Evolutionary conservation across 2,113 vertebrate genomes (phyloP), one percentile per base, ranked within the genome.

Genomic region (Lycaon pictus): DNA sequence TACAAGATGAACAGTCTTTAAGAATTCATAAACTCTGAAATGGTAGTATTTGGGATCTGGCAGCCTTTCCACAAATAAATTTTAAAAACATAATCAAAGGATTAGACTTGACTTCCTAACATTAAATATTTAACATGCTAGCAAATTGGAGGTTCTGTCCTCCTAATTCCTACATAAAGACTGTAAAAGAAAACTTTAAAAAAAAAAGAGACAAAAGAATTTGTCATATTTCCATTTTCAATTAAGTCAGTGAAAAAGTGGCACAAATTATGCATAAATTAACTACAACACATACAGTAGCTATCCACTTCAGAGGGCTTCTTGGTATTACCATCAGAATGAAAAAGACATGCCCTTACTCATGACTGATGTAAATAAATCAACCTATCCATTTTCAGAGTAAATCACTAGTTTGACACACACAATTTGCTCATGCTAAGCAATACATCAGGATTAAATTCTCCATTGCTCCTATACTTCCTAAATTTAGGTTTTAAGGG

Each of bases 1-100:
- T 99, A 98, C 97, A 94, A 98, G 98, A 98, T 96, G 98, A 98
- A 98, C 12, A 96, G 97, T 98, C 98, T 97, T 98, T 97, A 98
- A 98, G 98, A 98, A 99, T 98, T 98, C 98, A 98, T 98, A 99
- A 98, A 99, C 98, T 98, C 98, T 98, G 96, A 98, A 98, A 99
- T 77, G 83, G 97, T 94, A 96, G 98, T 98, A 98, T 98, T 98
- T 98, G 76, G 72, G 95, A 93, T 98, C 98, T 99, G 98, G 98
- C 98, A 98, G 97, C 94, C 93, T 97, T 98, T 98, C 97, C 96
- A 97, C 98, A 98, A 99, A 98, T 99, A 99, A 97, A 98, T 98
- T 98, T 98, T 97, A 98, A 98, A 98, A 98, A 98, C 97, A 98
- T 98, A 98, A 98, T 98, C 98, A 98, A 98, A 98, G 96, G 98